These are phyloP conservation scores for Theristicus caerulescens DNA, from an alignment of 2,113 vertebrate genomes.

Conservation along the genomic window DNA sequence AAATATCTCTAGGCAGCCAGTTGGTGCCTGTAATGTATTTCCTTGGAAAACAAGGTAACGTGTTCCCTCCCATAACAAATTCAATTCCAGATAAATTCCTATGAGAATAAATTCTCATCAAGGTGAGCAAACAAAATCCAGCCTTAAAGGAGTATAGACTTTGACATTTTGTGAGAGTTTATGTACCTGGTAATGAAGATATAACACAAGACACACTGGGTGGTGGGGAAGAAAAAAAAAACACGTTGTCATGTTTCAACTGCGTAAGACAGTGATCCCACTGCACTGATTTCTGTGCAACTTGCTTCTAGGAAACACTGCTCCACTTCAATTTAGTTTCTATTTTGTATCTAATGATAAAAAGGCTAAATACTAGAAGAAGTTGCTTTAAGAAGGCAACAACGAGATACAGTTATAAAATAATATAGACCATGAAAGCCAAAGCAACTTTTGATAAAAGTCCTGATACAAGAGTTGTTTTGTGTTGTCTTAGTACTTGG, in stretches of 20 bases:
- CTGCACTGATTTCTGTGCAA: background rate
- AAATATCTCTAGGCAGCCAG: background rate
- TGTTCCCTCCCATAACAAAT: background rate
- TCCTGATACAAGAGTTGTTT: background rate
- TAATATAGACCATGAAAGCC: background rate
- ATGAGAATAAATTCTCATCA: background rate
- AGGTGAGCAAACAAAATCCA: background rate
- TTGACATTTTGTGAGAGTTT: background rate
- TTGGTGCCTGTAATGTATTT: background rate
- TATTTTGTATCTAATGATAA: background rate
- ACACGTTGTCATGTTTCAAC: background rate
- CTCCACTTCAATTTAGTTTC: background rate
- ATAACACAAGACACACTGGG: background rate
- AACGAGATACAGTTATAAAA: background rate
- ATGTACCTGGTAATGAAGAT: background rate
- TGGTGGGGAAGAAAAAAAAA: background rate
- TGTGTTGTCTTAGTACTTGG: background rate
- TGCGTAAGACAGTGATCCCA: background rate
- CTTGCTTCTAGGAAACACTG: background rate
- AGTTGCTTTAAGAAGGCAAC: background rate
- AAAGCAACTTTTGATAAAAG: background rate
- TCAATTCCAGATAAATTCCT: background rate
- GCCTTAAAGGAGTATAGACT: background rate
- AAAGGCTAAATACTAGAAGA: background rate
- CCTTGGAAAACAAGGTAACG: background rate